These are phyloP conservation scores for Brachirus orientalis DNA, from an alignment of 2,113 vertebrate species.

Conservation along the genomic window DNA sequence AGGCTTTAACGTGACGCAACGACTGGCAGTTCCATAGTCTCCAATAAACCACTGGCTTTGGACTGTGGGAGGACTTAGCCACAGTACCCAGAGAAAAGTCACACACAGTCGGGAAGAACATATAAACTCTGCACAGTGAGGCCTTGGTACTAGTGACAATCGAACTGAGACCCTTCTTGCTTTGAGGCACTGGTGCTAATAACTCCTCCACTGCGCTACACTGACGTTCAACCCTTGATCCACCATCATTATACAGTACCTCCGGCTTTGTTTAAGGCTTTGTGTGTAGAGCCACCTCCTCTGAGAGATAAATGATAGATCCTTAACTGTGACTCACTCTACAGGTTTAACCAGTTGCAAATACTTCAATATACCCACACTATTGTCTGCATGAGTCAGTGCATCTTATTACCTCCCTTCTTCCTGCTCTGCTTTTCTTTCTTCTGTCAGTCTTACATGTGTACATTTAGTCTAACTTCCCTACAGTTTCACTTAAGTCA, in stretches of 20 bases:
- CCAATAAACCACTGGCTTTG: too few relatives aligned
- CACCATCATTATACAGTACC: neutral
- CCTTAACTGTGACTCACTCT: neutral
- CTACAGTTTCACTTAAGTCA: constrained; percentile 16
- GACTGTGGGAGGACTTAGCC: too few relatives aligned
- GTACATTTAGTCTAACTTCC: constrained; percentile 1
- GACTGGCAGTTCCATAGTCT: too few relatives aligned
- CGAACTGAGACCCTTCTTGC: too few relatives aligned
- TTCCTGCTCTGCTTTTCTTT: neutral
- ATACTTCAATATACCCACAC: neutral
- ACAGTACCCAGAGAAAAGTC: too few relatives aligned
- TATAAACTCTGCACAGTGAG: too few relatives aligned
- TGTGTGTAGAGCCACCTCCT: neutral
- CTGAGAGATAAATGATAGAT: neutral
- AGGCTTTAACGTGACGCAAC: too few relatives aligned
- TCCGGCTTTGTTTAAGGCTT: neutral
- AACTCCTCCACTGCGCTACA: too few relatives aligned
- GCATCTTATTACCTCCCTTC: neutral
- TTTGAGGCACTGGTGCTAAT: too few relatives aligned
- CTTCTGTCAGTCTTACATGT: constrained; percentile 6
- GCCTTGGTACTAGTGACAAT: too few relatives aligned
- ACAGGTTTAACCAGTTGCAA: constrained; percentile 41
- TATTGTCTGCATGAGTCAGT: constrained; percentile 24
- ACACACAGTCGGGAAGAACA: too few relatives aligned
- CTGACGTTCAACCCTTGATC: too few relatives aligned